Evolutionary conservation across 2,888 invertebrate species (phyloP).

Genomic region (Slavum lentiscoides): DNA sequence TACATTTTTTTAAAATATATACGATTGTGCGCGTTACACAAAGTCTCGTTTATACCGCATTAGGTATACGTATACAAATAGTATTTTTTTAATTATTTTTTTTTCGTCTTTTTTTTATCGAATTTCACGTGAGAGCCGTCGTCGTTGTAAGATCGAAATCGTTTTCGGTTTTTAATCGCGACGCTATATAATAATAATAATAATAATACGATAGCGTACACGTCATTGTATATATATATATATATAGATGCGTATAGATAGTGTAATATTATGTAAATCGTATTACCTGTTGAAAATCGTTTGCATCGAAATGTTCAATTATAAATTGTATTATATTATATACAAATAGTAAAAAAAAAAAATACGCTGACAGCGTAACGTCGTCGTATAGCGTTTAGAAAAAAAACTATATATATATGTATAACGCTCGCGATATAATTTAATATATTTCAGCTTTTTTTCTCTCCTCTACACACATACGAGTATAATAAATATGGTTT

Average conservation of each 20-base stretch:
- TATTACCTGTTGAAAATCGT: slow-evolving; percentile 50
- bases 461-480: too few relatives aligned
- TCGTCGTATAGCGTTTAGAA: not conserved
- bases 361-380: not conserved
- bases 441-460: not conserved
- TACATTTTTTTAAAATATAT: too few relatives aligned
- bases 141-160: slow-evolving; percentile 31
- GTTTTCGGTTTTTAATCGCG: slow-evolving; percentile 44
- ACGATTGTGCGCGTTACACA: too few relatives aligned
- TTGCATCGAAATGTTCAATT: slow-evolving; percentile 51
- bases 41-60: not conserved
- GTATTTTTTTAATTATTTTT: not conserved
- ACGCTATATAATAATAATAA: slow-evolving; percentile 25
- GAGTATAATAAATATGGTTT: too few relatives aligned
- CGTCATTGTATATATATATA: too few relatives aligned
- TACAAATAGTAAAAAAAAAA: slow-evolving; percentile 11
- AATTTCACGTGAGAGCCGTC: not conserved
- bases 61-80: not conserved
- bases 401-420: not conserved
- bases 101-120: slow-evolving; percentile 20
- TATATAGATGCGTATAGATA: too few relatives aligned
- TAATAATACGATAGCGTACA: not conserved
- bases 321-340: slow-evolving; percentile 27
- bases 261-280: slow-evolving; percentile 41
- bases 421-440: not conserved